Evolutionary conservation across 1,140 invertebrate genomes (phyloP).

Genomic region (Pogonomyrmex barbatus): DNA sequence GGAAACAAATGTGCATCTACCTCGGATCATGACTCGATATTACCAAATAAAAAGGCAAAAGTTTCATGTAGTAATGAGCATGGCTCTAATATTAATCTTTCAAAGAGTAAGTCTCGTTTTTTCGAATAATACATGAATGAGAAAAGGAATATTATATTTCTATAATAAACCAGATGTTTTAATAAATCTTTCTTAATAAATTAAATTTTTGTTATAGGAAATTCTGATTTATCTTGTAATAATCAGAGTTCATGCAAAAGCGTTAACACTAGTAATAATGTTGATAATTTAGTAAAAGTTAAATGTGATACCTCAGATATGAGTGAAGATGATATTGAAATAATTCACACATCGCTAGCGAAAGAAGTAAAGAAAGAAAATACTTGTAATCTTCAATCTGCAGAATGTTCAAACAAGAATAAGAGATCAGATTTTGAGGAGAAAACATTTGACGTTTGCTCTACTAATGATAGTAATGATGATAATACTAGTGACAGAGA

Average conservation of each 20-base stretch:
- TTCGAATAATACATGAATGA: background rate
- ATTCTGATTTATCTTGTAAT: background rate
- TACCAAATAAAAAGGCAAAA: conserved; percentile 63
- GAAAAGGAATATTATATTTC: background rate
- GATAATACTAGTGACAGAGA: background rate
- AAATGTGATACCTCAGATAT: background rate
- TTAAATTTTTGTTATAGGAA: conserved; percentile 39
- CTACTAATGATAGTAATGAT: background rate
- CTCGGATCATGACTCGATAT: background rate
- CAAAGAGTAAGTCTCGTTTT: conserved; percentile 32
- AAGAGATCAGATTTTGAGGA: background rate
- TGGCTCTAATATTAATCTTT: background rate
- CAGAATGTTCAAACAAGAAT: background rate
- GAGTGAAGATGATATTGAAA: conserved; percentile 65
- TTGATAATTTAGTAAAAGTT: background rate
- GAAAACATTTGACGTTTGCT: background rate
- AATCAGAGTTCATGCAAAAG: background rate
- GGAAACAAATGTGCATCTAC: conserved; percentile 5
- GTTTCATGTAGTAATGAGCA: background rate
- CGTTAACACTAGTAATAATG: background rate
- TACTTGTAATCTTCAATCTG: background rate
- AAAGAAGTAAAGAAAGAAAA: background rate
- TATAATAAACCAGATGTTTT: background rate
- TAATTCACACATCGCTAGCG: conserved; percentile 56
- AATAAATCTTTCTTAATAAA: background rate